Base-by-base conservation (phyloP, 2,888 invertebrate genomes). In the Crocallis elinguaria region DNA sequence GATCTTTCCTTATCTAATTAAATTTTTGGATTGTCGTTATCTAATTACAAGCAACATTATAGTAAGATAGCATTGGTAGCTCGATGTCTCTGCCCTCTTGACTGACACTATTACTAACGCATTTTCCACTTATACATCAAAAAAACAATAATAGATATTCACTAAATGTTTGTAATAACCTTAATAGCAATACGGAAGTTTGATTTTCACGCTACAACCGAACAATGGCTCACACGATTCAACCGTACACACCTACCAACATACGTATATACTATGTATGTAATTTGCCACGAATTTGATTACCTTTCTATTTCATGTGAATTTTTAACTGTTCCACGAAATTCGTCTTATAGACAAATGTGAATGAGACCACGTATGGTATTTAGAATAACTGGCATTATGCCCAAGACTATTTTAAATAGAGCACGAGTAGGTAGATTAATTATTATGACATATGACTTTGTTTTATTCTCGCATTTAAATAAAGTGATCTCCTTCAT, bases 381-480 rank as follows among this genome's bases (percentile, higher is more conserved):
- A 84, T 85, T 83, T 84, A 77, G 80, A 82, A 78, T 84, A 76
- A 67, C 79, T 86, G 86, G 86, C 86, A 78, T 60, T 62, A 64
- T 36, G 59, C 77, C 86, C 84, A 84, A 84, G 71, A 75, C 74
- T 74, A 75, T 76, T 77, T 77, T 80, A 85, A 84, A 84, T 83
- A 79, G 82, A 84, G 71, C 80, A 76, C 76, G 78, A 76, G 83
- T 83, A 82, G 81, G 82, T 75, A 82, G 79, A 84, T 87, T 83
- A 81, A 79, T 84, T 85, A 84, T 85, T 84, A 84, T 82, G 82
- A 83, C 81, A 80, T 74, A 77, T 75, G 75, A 79, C 76, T 79
- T 81, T 80, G 77, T 82, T 79, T 71, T 73, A 77, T 72, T 71
- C 70, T 73, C 69, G 73, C 71, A 70, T 74, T 75, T 71, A 78